Evolutionary conservation across 2,113 vertebrate species (phyloP).

Genomic region (Protobothrops mucrosquamatus): DNA sequence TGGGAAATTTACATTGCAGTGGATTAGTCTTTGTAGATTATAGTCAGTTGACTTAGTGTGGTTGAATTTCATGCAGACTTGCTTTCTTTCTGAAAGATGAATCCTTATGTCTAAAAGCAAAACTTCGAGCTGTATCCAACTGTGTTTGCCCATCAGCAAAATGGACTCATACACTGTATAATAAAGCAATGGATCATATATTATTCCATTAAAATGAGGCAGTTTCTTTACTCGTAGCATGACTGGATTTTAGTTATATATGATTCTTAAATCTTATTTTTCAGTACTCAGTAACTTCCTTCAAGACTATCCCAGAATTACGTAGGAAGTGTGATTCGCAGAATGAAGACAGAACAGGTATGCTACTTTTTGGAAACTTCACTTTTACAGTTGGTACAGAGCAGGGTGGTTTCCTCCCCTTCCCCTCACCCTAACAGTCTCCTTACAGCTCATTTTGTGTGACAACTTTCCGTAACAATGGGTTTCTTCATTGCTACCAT

Average conservation of each 20-base stretch:
- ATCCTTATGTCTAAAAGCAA: background rate
- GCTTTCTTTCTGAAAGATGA: background rate
- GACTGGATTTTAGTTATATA: background rate
- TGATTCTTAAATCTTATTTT: slow-evolving; percentile 36
- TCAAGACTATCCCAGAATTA: slow-evolving; percentile 94
- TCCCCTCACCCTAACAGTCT: background rate
- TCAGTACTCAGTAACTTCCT: slow-evolving; percentile 90
- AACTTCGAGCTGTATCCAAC: background rate
- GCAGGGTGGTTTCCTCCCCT: slow-evolving; percentile 26
- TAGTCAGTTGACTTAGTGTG: background rate
- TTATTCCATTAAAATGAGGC: slow-evolving; percentile 6
- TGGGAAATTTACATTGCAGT: background rate
- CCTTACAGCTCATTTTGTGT: slow-evolving; percentile 51
- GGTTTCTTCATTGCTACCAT: background rate
- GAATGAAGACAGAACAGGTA: slow-evolving; percentile 91
- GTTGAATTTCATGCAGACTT: background rate
- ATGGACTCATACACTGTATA: background rate
- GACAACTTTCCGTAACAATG: slow-evolving; percentile 48
- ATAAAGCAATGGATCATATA: background rate
- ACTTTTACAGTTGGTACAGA: background rate
- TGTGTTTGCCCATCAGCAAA: background rate
- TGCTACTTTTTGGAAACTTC: slow-evolving; percentile 16
- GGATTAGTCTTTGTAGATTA: background rate
- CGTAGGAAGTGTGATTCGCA: slow-evolving; percentile 87
- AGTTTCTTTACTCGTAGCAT: background rate